phyloP scores from a whole-genome alignment of 2,888 invertebrate species.

The Agriopis leucophaearia region DNA sequence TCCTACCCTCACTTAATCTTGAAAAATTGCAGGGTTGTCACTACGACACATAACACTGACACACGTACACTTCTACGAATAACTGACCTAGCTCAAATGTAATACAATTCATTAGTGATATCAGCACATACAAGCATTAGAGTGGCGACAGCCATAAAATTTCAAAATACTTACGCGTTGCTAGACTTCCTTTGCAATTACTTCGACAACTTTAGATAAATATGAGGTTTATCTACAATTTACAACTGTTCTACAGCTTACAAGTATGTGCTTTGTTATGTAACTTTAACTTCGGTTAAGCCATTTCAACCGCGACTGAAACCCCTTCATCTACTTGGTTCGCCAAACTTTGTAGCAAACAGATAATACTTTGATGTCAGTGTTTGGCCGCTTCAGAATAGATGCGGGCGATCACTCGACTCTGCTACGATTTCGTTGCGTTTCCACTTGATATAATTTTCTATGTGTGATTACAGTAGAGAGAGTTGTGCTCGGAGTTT shows the following conservation, averaged over 20 bases:
- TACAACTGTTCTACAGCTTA: neutral
- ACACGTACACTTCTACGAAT: too few relatives aligned
- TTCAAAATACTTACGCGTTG: too few relatives aligned
- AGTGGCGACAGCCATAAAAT: too few relatives aligned
- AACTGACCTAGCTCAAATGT: too few relatives aligned
- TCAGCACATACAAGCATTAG: too few relatives aligned
- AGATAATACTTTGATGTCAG: constrained; percentile 27
- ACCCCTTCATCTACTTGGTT: constrained; percentile 17
- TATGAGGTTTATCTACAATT: neutral
- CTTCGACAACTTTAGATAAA: neutral
- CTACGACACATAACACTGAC: too few relatives aligned
- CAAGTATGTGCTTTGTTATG: neutral
- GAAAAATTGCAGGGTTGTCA: too few relatives aligned
- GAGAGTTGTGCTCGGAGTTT: too few relatives aligned
- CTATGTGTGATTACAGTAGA: too few relatives aligned
- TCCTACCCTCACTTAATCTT: too few relatives aligned
- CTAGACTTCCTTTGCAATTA: too few relatives aligned
- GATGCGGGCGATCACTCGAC: constrained; percentile 19
- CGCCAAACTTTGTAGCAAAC: constrained; percentile 15
- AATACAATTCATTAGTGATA: too few relatives aligned
- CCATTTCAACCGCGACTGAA: constrained; percentile 6
- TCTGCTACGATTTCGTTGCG: neutral
- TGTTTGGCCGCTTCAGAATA: constrained; percentile 13
- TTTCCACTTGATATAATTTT: constrained; percentile 2
- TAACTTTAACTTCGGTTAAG: constrained; percentile 14